Base-by-base conservation (phyloP, 2,797 vertebrate species). In the Ptychobarbus kaznakovi region DNA sequence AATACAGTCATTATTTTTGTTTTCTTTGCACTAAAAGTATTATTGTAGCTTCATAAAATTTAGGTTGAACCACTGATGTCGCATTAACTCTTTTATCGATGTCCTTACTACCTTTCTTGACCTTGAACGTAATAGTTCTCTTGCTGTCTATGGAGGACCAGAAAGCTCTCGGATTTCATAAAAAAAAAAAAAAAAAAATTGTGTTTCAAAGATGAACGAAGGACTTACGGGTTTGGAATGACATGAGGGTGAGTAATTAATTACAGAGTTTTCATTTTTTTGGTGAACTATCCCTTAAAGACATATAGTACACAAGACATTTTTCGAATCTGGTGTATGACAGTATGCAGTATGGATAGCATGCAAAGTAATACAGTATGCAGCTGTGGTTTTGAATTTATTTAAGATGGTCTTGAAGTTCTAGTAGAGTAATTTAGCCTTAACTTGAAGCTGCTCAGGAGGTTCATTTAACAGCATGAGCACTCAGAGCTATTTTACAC, bases 401-500 rank as follows among this genome's bases (percentile, higher is more conserved):
- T 8, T 65, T 18, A 44, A 79, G 56, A 7, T 65, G 76, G 16
- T 32, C 58, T 25, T 20, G 16, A 58, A 72, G 70, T 69, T 35
- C 7, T 10, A 2, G 9, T 15, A 73, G 7, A n/a, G 38, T 15
- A 8, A 78, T 49, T 68, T 15, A 68, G 38, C 22, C 69, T 4
- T 15, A 44, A 32, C 46, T 46, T 56, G 18, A 76, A 76, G 49
- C 46, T 69, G 46, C 32, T 53, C 65, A 38, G 13, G 32, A 69
- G 46, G 38, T 69, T 69, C 1, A 84, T 46, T 79, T 56, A 46
- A 70, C 68, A 81, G 38, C 51, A 58, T 9, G 22, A 61, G 72
- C 25, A 22, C 28, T 12, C 16, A 74, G 40, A 32, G 51, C n/a
- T 53, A 56, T n/a, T 77, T 84, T 69, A 15, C 22, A 73, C 53